Percentiles rank a stretch among this genome's conserved stretches.
These are phyloP conservation scores for Sebastes matsubarae DNA, from an alignment of 2,797 vertebrate genomes.

Conservation along the genomic window DNA sequence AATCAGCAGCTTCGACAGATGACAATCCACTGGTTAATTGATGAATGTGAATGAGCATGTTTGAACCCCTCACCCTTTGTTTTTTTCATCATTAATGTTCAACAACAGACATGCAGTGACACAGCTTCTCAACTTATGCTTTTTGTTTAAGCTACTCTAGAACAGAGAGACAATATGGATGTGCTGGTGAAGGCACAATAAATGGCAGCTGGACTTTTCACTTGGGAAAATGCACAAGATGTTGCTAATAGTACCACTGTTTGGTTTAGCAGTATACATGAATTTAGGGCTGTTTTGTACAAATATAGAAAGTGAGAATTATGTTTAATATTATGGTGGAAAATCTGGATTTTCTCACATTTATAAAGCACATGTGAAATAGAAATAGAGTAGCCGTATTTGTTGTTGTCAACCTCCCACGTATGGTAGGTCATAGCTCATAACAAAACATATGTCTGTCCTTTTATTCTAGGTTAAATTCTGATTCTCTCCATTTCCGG, in stretches of 20 bases:
- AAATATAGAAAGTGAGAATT: background rate
- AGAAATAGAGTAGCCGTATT: background rate
- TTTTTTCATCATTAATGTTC: background rate
- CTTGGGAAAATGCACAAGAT: background rate
- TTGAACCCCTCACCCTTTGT: background rate
- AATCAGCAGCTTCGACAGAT: slow-evolving; percentile 5
- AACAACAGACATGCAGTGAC: background rate
- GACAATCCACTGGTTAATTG: slow-evolving; percentile 18
- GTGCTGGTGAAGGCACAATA: background rate
- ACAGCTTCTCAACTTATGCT: background rate
- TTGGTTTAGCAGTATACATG: background rate
- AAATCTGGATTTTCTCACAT: background rate
- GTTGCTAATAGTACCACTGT: background rate
- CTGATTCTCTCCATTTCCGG: background rate
- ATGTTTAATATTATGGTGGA: background rate
- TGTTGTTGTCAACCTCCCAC: background rate
- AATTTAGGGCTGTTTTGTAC: background rate
- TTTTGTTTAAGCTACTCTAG: background rate
- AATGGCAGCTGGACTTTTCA: background rate
- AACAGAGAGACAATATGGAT: background rate
- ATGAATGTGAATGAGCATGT: background rate
- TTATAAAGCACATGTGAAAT: background rate
- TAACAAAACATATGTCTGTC: background rate
- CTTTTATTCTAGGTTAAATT: background rate
- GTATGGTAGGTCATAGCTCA: background rate